Evolutionary conservation across 1,140 invertebrate genomes (phyloP), one percentile per base, ranked within the genome.

Genomic region (Drosophila baimaii): DNA sequence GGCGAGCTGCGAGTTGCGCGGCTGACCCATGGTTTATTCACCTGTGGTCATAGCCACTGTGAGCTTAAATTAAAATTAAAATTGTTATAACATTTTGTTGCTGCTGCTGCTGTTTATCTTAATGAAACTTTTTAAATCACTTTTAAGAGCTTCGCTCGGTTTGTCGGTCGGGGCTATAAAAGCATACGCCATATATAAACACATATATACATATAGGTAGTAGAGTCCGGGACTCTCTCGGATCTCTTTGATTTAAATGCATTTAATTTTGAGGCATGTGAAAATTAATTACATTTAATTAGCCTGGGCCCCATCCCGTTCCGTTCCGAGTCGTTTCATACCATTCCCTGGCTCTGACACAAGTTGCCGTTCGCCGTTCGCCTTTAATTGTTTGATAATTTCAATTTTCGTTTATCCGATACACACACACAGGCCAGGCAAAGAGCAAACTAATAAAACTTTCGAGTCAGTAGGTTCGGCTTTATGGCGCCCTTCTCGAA

Each of bases 221-320:
- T 27, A 88, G 79, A 83, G 84, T 77, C 73, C 79, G 79, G 80
- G 80, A 89, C 80, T 79, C 65, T 55, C 68, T 68, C 64, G 54
- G 46, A 59, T 57, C 79, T 82, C 76, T 89, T 82, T 69, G 83
- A 89, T 83, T 89, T 83, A 89, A 88, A 88, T 88, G 79, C 84
- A 88, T 88, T 88, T 83, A 77, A 88, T 86, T 86, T 86, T 80
- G 77, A 83, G 83, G 71, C 68, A 83, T 88, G 84, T 80, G 84
- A 89, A 89, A 84, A 88, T 88, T 88, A 88, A 88, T 88, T 88
- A 88, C 84, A 89, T 88, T 88, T 88, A 88, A 88, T 88, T 88
- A 84, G 84, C 39, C 64, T 59, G 44, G 13, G 31, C 62, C n/a
- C 52, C 71, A 39, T 62, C 33, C 65, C 46, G 43, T 62, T 52